These are phyloP conservation scores for Serranus cabrilla DNA, from an alignment of 2,797 vertebrate species.

Conservation along the genomic window DNA sequence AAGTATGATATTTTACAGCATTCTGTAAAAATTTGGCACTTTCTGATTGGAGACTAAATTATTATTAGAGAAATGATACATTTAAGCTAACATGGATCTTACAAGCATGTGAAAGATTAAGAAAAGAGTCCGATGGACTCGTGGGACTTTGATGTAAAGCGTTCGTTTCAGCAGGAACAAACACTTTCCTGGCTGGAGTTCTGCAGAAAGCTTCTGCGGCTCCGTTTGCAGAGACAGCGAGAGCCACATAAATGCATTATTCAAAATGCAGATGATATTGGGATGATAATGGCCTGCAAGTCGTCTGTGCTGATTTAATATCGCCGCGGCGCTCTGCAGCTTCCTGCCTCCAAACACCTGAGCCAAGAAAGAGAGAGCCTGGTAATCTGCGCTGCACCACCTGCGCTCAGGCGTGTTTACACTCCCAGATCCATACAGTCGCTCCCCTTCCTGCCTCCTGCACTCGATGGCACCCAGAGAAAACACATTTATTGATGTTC, in stretches of 20 bases:
- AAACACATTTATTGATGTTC: conserved; percentile 47
- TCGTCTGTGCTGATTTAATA: conserved; percentile 65
- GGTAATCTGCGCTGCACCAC: conserved; percentile 52
- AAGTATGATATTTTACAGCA: too few species aligned
- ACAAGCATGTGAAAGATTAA: too few species aligned
- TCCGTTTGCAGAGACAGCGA: conserved; percentile 7
- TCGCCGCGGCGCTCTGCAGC: conserved; percentile 19
- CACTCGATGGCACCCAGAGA: conserved; percentile 38
- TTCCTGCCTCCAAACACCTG: conserved; percentile 57
- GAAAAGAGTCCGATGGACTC: not conserved
- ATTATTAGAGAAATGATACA: too few species aligned
- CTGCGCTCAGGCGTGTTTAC: conserved; percentile 60
- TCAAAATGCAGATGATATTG: conserved; percentile 61
- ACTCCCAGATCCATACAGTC: conserved; percentile 37
- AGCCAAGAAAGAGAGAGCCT: conserved; percentile 37
- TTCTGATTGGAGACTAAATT: too few species aligned
- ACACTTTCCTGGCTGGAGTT: not conserved
- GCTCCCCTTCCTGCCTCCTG: conserved; percentile 1
- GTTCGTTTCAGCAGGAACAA: not conserved
- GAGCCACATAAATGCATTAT: conserved; percentile 54
- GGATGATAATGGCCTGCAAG: conserved; percentile 48
- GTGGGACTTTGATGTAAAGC: not conserved
- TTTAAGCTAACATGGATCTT: not conserved
- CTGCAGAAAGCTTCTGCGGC: conserved; percentile 17
- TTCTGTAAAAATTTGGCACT: too few species aligned